Evolutionary conservation across 2,113 vertebrate species (phyloP).

Genomic region (Upupa epops): DNA sequence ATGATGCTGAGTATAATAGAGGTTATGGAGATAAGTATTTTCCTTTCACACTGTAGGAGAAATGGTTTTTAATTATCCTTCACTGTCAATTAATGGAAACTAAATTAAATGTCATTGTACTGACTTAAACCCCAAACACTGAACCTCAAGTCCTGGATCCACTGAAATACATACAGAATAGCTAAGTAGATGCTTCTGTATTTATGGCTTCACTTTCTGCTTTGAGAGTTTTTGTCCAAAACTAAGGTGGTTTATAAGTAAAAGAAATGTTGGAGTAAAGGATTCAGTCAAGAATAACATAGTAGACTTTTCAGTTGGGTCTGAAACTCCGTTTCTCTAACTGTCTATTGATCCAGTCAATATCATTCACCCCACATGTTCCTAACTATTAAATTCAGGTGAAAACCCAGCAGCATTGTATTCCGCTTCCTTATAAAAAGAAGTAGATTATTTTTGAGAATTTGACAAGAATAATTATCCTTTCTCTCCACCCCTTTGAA

Average conservation of each 20-base stretch:
- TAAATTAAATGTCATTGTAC: not conserved
- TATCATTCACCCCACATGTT: not conserved
- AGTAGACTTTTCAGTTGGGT: not conserved
- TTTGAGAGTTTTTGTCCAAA: not conserved
- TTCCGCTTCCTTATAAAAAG: not conserved
- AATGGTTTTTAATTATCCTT: not conserved
- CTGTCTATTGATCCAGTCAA: not conserved
- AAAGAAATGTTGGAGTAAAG: not conserved
- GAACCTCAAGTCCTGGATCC: not conserved
- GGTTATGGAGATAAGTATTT: not conserved
- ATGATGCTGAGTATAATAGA: not conserved
- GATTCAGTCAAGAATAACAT: not conserved
- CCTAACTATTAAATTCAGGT: not conserved
- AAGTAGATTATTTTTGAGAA: slow-evolving; percentile 47
- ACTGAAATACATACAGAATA: not conserved
- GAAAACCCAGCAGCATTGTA: not conserved
- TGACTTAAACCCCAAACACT: not conserved
- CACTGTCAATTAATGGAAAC: not conserved
- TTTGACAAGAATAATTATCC: slow-evolving; percentile 54
- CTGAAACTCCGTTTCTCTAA: not conserved
- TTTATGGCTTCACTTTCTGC: not conserved
- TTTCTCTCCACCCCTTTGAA: not conserved
- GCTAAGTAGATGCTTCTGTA: not conserved
- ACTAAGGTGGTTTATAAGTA: not conserved
- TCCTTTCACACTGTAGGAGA: not conserved